Base-by-base conservation (phyloP, 1,140 invertebrate species). In the Brachionus asplanchnoidis region DNA sequence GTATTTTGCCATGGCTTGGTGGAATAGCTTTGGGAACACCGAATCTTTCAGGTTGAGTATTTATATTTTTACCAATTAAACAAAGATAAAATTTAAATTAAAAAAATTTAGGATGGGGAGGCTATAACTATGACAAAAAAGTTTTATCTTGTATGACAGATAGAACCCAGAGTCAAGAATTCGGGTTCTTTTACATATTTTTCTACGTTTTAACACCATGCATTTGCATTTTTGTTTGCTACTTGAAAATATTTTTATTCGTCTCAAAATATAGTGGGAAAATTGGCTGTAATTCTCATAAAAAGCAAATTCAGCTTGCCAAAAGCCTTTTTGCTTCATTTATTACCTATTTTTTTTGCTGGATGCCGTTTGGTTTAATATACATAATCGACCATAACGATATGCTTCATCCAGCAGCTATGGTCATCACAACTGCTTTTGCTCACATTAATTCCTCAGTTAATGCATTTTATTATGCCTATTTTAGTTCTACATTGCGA, bases 121-220 rank as follows among this genome's bases (percentile, higher is more conserved):
- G 60, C 23, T 68, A 83, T 68, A 65, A 26, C 14, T 83, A 66
- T 68, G 80, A 83, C 60, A 83, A 68, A 46, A 83, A 83, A 26
- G 73, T 50, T 1, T 46, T 77, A 26, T 77, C 73, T 11, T 77
- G 73, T 50, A 77, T 77, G 73, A 77, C 73, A 4, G 73, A 77
- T 28, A 14, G 73, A 50, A 77, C 73, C 8, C 40, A 77, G 26
- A 77, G 73, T 28, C 73, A 77, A 50, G 42, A 77, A 77, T 77
- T 77, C 11, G 73, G 73, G 32, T 77, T 77, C 50, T 77, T 77
- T 50, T 77, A 77, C 46, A 77, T 77, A 77, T 77, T 77, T 50
- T 46, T 44, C 20, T 77, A 77, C 23, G 73, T 77, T 28, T 26
- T 50, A 9, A 36, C 46, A 14, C 73, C 73, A 3, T 77, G 73